Conservation (phyloP, 2,797 vertebrate genomes). For the Diceros bicornis region DNA sequence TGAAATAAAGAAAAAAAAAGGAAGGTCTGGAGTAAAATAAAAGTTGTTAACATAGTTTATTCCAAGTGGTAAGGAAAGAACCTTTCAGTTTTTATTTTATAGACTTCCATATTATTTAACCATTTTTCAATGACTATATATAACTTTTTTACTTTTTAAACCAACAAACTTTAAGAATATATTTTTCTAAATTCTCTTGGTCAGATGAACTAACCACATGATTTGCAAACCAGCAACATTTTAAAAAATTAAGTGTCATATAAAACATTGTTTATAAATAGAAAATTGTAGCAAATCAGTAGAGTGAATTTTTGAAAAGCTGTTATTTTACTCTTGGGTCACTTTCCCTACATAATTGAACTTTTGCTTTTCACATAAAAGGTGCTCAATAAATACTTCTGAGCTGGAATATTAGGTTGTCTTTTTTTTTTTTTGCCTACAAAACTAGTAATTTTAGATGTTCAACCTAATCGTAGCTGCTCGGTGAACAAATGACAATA, state of each 20-base stretch:
- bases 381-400: background rate
- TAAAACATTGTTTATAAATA: constrained; percentile 46
- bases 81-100: constrained; percentile 66
- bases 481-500: constrained; percentile 29
- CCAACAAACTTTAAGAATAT: constrained; percentile 12
- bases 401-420: background rate
- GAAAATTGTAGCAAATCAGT: background rate
- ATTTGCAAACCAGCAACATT: background rate
- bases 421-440: background rate
- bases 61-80: constrained; percentile 54
- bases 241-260: background rate
- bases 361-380: constrained; percentile 33
- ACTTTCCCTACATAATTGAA: background rate
- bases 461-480: constrained; percentile 3
- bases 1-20: background rate
- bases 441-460: background rate
- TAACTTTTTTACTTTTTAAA: background rate
- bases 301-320: constrained; percentile 36
- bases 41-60: constrained; percentile 53
- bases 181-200: constrained; percentile 20
- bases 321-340: background rate
- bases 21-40: constrained; percentile 37
- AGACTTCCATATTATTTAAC: constrained; percentile 54
- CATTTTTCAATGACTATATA: constrained; percentile 13
- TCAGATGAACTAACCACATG: constrained; percentile 6